phyloP scores from a whole-genome alignment of 2,888 invertebrate species.

The Axea sp. region DNA sequence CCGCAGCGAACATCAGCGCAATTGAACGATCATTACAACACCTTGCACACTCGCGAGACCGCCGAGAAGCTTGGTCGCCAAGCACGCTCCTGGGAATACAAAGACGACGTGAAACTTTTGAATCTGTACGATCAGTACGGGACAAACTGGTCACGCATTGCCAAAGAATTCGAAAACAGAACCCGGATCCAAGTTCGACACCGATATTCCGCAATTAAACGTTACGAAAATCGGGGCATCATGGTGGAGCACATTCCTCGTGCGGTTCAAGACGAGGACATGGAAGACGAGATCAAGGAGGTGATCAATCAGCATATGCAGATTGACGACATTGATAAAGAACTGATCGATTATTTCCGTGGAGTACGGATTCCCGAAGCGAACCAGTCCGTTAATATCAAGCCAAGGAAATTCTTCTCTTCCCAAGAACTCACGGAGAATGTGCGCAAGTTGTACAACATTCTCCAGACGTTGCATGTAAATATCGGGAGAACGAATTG shows the following conservation, averaged over 20 bases:
- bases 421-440: constrained; percentile 76
- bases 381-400: not conserved
- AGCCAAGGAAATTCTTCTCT: constrained; percentile 60
- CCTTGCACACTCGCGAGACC: constrained; percentile 78
- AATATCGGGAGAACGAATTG: constrained; percentile 67
- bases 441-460: constrained; percentile 78
- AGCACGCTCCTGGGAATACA: constrained; percentile 68
- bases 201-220: constrained; percentile 81
- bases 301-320: not conserved
- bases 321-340: constrained; percentile 69
- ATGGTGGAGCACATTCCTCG: constrained; percentile 43
- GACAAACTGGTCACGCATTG: constrained; percentile 81
- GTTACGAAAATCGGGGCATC: constrained; percentile 63
- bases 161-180: constrained; percentile 81
- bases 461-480: constrained; percentile 71
- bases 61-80: constrained; percentile 52
- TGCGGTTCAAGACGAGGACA: not conserved
- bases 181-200: constrained; percentile 83
- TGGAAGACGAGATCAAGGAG: not conserved
- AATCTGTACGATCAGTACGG: constrained; percentile 80
- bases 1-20: constrained; percentile 84
- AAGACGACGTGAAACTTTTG: constrained; percentile 80
- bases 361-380: not conserved
- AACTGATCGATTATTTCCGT: constrained; percentile 69
- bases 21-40: constrained; percentile 82